These are phyloP conservation scores for Brachirus orientalis DNA, from an alignment of 2,113 vertebrate genomes.

Conservation along the genomic window DNA sequence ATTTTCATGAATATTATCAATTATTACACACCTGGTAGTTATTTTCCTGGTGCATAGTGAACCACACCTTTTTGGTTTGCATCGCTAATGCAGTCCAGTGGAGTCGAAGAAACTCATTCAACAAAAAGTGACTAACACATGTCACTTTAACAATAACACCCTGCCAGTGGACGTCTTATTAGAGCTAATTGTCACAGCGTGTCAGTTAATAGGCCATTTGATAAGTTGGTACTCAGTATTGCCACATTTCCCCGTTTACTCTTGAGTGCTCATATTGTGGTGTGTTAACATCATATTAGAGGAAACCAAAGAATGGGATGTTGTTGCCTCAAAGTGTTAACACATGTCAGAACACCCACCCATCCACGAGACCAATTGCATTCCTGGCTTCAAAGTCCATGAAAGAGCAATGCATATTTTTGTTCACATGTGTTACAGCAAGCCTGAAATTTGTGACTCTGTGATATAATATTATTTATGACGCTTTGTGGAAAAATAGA, in stretches of 20 bases:
- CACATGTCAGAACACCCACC: constrained; percentile 57
- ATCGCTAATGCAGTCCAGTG: not conserved
- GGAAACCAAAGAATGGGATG: constrained; percentile 39
- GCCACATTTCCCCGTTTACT: constrained; percentile 19
- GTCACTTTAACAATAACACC: not conserved
- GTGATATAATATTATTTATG: not conserved
- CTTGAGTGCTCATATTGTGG: constrained; percentile 15
- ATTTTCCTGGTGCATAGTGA: constrained; percentile 11
- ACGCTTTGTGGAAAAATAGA: too few relatives aligned
- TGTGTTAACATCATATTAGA: constrained; percentile 43
- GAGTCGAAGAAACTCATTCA: not conserved
- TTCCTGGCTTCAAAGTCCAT: constrained; percentile 32
- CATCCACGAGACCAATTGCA: constrained; percentile 27
- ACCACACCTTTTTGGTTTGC: constrained; percentile 8
- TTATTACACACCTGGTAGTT: constrained; percentile 17
- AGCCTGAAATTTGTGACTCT: constrained; percentile 3
- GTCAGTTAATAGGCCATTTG: constrained; percentile 20
- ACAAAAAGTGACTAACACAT: constrained; percentile 1
- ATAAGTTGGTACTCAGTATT: constrained; percentile 17
- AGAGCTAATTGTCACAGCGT: constrained; percentile 1
- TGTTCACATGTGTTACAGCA: not conserved
- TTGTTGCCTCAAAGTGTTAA: constrained; percentile 50
- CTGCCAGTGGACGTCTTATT: not conserved
- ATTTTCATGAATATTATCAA: constrained; percentile 3
- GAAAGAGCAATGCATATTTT: not conserved